These are phyloP conservation scores for Caenorhabditis afra DNA, from an alignment of 2,888 invertebrate species.

Conservation along the genomic window DNA sequence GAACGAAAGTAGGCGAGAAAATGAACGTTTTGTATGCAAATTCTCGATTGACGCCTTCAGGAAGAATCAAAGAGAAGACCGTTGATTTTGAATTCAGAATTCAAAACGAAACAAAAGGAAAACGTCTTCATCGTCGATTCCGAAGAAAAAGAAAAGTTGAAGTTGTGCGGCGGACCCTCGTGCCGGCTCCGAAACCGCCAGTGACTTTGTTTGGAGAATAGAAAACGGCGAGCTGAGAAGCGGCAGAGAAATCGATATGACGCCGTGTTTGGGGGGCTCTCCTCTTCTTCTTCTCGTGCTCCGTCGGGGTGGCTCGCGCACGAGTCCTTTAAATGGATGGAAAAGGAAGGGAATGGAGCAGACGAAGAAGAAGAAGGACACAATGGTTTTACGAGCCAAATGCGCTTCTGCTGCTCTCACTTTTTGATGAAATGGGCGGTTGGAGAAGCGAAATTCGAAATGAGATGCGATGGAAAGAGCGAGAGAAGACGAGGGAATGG, in stretches of 20 bases:
- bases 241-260: slow-evolving; percentile 53
- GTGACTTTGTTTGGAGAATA: slow-evolving; percentile 47
- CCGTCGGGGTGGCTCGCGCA: not conserved
- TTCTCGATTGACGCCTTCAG: too few relatives aligned
- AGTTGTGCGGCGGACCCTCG: not conserved
- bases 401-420: not conserved
- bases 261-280: slow-evolving; percentile 34
- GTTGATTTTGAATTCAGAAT: too few relatives aligned
- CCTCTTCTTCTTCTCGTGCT: too few relatives aligned
- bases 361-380: not conserved
- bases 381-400: slow-evolving; percentile 30
- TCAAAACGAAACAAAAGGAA: not conserved
- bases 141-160: slow-evolving; percentile 19
- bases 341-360: slow-evolving; percentile 1
- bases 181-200: not conserved
- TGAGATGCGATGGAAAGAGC: not conserved
- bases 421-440: slow-evolving; percentile 16
- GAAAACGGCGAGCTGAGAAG: slow-evolving; percentile 6
- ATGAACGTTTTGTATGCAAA: slow-evolving; percentile 21
- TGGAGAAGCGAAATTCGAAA: not conserved
- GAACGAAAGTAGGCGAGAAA: slow-evolving; percentile 16
- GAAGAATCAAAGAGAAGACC: too few relatives aligned
- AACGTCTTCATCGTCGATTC: too few relatives aligned
- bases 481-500: too few relatives aligned
- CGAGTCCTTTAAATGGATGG: slow-evolving; percentile 14